These are phyloP conservation scores for Dendrolimus pini DNA, from an alignment of 2,888 invertebrate species.

Conservation along the genomic window DNA sequence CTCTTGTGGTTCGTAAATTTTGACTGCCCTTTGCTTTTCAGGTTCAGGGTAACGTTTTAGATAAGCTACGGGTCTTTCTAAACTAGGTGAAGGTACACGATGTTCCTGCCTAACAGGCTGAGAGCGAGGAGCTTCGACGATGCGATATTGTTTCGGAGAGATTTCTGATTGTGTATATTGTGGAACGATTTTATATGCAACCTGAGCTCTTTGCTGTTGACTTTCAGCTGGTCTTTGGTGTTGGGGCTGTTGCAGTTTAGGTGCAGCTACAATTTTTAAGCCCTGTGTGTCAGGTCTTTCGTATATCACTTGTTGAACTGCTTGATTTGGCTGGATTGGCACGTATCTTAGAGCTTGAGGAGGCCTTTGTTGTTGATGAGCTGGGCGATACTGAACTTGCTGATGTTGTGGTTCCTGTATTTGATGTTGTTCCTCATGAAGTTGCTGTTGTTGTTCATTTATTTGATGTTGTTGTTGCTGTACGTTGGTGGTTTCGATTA, in stretches of 20 bases:
- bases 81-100: conserved; percentile 37
- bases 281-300: conserved; percentile 62
- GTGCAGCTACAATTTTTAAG: conserved; percentile 62
- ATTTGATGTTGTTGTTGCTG: conserved; percentile 40
- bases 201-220: conserved; percentile 27
- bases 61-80: conserved; percentile 60
- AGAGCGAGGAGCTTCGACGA: conserved; percentile 48
- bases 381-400: conserved; percentile 22
- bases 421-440: conserved; percentile 34
- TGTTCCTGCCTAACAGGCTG: conserved; percentile 51
- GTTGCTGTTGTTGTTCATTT: conserved; percentile 21
- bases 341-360: conserved; percentile 50
- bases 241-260: conserved; percentile 48
- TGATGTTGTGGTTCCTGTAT: conserved; percentile 19
- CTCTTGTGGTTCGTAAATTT: conserved; percentile 53
- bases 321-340: conserved; percentile 35
- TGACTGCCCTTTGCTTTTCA: conserved; percentile 53
- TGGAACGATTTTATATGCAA: conserved; percentile 45
- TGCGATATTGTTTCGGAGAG: conserved; percentile 56
- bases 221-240: conserved; percentile 26
- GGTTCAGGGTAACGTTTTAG: conserved; percentile 57
- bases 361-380: conserved; percentile 33
- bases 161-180: conserved; percentile 60
- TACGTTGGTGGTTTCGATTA: conserved; percentile 69
- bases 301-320: conserved; percentile 42